These are phyloP conservation scores for Idaea biselata DNA, from an alignment of 2,888 invertebrate genomes.

Conservation along the genomic window DNA sequence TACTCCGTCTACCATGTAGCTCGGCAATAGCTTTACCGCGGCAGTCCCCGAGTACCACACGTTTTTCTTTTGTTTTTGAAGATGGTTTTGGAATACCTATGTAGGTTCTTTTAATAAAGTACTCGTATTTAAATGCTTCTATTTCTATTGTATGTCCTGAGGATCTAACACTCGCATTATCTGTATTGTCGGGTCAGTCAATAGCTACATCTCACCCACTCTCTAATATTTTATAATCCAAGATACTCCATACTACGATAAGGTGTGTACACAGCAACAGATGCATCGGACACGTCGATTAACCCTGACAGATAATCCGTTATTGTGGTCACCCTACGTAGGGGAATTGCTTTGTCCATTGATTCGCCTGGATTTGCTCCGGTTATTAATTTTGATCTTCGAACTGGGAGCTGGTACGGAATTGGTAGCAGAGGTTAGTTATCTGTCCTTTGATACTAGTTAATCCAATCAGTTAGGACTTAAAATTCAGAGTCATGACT, in stretches of 20 bases:
- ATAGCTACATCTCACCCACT: not conserved
- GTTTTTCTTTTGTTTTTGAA: too few species aligned
- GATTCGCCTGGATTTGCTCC: not conserved
- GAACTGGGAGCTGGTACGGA: not conserved
- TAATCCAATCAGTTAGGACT: too few species aligned
- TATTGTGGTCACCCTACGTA: constrained; percentile 10
- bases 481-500: too few species aligned
- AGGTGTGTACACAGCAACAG: constrained; percentile 5
- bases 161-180: too few species aligned
- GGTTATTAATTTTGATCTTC: not conserved
- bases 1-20: too few species aligned
- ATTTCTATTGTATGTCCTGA: too few species aligned
- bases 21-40: too few species aligned
- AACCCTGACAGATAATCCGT: constrained; percentile 11
- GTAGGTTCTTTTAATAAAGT: too few species aligned
- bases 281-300: constrained; percentile 15
- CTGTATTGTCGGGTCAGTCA: not conserved
- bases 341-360: not conserved
- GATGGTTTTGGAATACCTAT: too few species aligned
- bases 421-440: not conserved
- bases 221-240: not conserved
- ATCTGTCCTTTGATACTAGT: too few species aligned
- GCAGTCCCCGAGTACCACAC: too few species aligned
- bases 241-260: not conserved
- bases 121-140: too few species aligned